Evolutionary conservation across 2,888 invertebrate genomes (phyloP).

Genomic region (Uloborus plumipes): DNA sequence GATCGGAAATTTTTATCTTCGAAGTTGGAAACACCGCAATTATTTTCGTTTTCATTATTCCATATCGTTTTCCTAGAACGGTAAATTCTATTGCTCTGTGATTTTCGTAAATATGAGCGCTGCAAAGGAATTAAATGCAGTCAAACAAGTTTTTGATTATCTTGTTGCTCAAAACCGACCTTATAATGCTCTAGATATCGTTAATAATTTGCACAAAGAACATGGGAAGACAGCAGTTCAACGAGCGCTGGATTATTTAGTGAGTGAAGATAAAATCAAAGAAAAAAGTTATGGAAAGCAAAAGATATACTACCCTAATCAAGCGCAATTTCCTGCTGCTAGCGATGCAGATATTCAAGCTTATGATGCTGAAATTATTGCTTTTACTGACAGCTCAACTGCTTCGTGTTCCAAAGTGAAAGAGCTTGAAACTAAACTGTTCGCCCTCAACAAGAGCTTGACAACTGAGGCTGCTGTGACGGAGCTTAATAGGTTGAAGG

Average conservation of each 20-base stretch:
- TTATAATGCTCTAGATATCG: constrained; percentile 85
- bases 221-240: constrained; percentile 81
- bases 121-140: too few species aligned
- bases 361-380: constrained; percentile 74
- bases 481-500: constrained; percentile 69
- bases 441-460: constrained; percentile 72
- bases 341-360: constrained; percentile 73
- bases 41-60: too few species aligned
- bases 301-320: constrained; percentile 86
- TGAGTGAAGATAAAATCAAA: constrained; percentile 76
- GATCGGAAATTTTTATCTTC: too few species aligned
- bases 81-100: too few species aligned
- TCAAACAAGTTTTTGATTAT: constrained; percentile 74
- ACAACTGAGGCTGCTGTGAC: constrained; percentile 77
- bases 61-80: too few species aligned
- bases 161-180: constrained; percentile 84
- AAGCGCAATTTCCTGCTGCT: constrained; percentile 74
- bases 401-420: constrained; percentile 68
- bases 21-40: too few species aligned
- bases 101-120: too few species aligned
- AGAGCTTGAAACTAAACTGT: constrained; percentile 73
- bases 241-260: constrained; percentile 82
- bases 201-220: constrained; percentile 83
- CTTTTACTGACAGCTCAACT: constrained; percentile 70
- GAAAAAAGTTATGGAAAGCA: constrained; percentile 90